Evolutionary conservation across 2,888 invertebrate genomes (phyloP).

Genomic region (Julus scanicus): DNA sequence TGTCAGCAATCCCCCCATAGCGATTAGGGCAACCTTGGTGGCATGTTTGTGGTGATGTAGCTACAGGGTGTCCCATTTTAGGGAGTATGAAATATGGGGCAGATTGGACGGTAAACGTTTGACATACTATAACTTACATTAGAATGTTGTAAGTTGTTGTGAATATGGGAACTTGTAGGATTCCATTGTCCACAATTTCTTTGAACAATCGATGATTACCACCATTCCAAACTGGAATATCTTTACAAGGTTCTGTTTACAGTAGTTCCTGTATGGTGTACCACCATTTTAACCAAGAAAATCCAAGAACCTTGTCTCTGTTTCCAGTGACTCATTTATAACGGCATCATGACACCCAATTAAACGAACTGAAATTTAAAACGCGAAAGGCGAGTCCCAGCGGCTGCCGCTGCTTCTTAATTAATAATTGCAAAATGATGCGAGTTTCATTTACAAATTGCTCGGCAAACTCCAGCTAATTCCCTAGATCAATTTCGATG

Average conservation of each 20-base stretch:
- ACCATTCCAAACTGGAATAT: no score
- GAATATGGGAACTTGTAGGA: no score
- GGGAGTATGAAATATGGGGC: no score
- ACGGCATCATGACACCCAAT: not conserved
- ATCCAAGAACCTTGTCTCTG: no score
- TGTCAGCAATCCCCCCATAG: not conserved
- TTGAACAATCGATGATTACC: no score
- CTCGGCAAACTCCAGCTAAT: not conserved
- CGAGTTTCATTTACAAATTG: not conserved
- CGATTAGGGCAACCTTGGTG: not conserved
- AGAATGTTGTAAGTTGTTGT: no score
- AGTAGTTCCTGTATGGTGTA: no score
- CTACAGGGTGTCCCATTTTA: not conserved
- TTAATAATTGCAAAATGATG: constrained; percentile 11
- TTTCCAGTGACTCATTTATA: not conserved
- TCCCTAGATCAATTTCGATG: not conserved
- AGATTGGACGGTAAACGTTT: no score
- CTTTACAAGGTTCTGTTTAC: no score
- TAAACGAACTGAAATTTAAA: not conserved
- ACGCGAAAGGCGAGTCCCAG: not conserved
- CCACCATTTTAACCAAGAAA: no score
- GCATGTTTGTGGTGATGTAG: not conserved
- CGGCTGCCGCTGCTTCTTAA: not conserved
- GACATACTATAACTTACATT: no score
- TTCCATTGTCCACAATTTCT: no score